Evolutionary conservation across 92 coral and sea anemone species (phyloP).

Genomic region (Porites divaricata): DNA sequence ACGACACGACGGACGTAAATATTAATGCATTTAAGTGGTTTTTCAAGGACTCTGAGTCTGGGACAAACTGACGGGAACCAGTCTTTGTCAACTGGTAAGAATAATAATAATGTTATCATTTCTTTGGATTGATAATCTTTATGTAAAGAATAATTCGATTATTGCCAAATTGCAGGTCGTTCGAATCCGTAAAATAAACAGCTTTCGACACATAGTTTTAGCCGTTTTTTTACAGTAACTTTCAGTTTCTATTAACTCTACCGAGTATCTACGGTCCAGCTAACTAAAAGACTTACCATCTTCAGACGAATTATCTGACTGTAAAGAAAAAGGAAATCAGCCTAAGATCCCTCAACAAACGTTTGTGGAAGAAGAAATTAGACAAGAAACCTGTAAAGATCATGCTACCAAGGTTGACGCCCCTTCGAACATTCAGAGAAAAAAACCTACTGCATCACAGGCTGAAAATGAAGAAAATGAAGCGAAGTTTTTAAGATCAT

Average conservation of each 20-base stretch:
- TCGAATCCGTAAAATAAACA: constrained; percentile 22
- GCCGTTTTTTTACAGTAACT: background rate
- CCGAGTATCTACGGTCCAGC: background rate
- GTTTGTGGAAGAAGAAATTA: background rate
- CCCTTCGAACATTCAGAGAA: no score
- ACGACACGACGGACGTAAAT: constrained; percentile 13
- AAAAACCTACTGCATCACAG: no score
- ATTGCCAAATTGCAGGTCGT: constrained; percentile 9
- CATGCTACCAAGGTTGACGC: no score
- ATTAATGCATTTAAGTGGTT: constrained; percentile 1
- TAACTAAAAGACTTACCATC: background rate
- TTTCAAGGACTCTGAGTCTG: constrained; percentile 16
- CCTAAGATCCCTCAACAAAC: constrained; percentile 17
- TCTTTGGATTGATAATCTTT: constrained; percentile 17
- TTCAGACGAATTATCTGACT: background rate
- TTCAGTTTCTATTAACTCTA: background rate
- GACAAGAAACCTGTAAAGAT: constrained; percentile 5
- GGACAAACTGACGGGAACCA: constrained; percentile 20
- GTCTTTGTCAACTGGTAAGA: constrained; percentile 17
- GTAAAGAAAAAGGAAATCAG: constrained; percentile 18
- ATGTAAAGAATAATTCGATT: background rate
- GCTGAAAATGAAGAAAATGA: constrained; percentile 8
- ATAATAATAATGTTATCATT: constrained; percentile 22
- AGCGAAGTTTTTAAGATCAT: constrained; percentile 12
- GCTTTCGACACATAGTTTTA: background rate